Base-by-base conservation (phyloP, 2,113 vertebrate species). In the Ramphastos sulfuratus region DNA sequence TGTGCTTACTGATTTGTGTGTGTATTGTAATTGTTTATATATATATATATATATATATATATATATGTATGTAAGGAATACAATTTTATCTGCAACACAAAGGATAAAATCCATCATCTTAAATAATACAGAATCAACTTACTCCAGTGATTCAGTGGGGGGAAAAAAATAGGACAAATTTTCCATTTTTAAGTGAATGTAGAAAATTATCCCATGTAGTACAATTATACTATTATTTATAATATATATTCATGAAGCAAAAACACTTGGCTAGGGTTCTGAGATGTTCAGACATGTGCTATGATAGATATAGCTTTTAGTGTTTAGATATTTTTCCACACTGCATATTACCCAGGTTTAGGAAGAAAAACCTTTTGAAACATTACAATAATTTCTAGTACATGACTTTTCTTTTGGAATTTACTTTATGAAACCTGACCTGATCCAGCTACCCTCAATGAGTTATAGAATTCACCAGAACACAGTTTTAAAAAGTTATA, bases 221-320 rank as follows among this genome's bases (percentile, higher is more conserved):
- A 13, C 35, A 73, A 77, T 79, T 92, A 35, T 35, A 63, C 11
- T 60, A 31, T 10, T 87, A 69, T 58, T 2, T 3, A 70, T 79
- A 79, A 72, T 56, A 46, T 31, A 3, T 46, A 60, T 48, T 56
- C 5, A 55, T 77, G 20, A 90, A 81, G 65, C 21, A 81, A 50
- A 33, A 65, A 1, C 5, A 76, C 66, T 90, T 79, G n/a, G 3
- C 2, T 18, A 82, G 15, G 14, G 2, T 74, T 4, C 33, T 88
- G 42, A 90, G 13, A 55, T 0, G 1, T 69, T 76, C 63, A 76
- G 59, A 39, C 7, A 7, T 10, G 15, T 0, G 0, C 60, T 74
- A 46, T 73, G 63, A 59, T n/a, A 75, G 15, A 48, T 59, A 33
- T 3, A 44, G 0, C 2, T 64, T 82, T 58, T 39, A 61, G 9